Conservation (phyloP, 1,140 invertebrate genomes). For the Zaprionus taronus region DNA sequence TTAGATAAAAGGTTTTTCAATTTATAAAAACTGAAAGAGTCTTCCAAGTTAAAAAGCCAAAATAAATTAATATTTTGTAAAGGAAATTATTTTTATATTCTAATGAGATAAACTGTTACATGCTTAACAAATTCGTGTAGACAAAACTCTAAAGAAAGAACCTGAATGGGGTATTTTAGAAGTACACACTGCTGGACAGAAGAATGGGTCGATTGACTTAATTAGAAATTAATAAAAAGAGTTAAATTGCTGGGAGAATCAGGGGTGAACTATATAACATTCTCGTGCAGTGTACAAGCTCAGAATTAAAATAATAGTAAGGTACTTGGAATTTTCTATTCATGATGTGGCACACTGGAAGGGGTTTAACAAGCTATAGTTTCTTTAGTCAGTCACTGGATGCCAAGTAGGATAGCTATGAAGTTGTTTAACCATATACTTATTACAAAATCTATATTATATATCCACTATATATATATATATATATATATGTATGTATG, state of each 20-base stretch:
- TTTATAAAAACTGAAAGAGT: not conserved
- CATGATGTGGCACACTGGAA: not conserved
- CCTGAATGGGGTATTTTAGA: too few relatives aligned
- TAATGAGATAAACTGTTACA: too few relatives aligned
- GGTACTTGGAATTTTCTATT: not conserved
- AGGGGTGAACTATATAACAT: not conserved
- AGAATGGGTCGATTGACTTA: too few relatives aligned
- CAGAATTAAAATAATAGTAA: not conserved
- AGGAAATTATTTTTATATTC: too few relatives aligned
- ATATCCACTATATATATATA: slow-evolving; percentile 18
- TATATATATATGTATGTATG: slow-evolving; percentile 9
- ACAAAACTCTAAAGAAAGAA: too few relatives aligned
- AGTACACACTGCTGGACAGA: too few relatives aligned
- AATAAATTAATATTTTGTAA: not conserved
- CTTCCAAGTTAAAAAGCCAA: not conserved
- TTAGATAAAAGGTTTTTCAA: not conserved
- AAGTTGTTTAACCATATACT: not conserved
- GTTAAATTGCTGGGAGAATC: not conserved
- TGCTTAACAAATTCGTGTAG: too few relatives aligned
- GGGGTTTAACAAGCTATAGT: not conserved
- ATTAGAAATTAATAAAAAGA: not conserved
- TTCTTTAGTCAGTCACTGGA: not conserved
- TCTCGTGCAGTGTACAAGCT: too few relatives aligned
- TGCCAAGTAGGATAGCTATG: slow-evolving; percentile 12
- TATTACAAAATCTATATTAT: slow-evolving; percentile 17